phyloP scores from a whole-genome alignment of 1,140 invertebrate species.

The Camponotus floridanus region DNA sequence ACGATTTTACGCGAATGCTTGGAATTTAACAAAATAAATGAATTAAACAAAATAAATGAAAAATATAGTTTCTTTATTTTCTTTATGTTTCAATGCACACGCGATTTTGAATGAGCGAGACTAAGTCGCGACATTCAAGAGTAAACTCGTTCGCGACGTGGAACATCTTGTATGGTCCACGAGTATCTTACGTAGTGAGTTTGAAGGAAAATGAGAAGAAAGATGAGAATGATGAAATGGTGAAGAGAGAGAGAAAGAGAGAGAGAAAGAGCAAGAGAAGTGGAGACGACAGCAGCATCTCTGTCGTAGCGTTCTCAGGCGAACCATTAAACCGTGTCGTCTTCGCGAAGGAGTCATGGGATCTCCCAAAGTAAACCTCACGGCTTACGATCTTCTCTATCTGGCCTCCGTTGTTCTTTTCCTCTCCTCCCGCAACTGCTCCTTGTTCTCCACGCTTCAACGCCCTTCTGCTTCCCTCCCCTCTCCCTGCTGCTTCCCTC shows the following conservation, averaged over 20 bases:
- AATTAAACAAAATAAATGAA: background rate
- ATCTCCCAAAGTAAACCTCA: constrained; percentile 67
- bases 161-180: constrained; percentile 36
- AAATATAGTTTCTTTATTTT: background rate
- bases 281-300: constrained; percentile 20
- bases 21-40: background rate
- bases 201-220: constrained; percentile 14
- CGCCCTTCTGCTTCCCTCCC: constrained; percentile 10
- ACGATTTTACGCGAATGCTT: background rate
- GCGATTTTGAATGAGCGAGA: constrained; percentile 11
- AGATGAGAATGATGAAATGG: constrained; percentile 7
- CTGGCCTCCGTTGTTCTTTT: constrained; percentile 20
- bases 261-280: background rate
- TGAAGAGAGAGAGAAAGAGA: background rate
- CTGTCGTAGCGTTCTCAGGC: constrained; percentile 70
- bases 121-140: constrained; percentile 49
- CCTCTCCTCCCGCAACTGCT: constrained; percentile 12
- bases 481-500: background rate
- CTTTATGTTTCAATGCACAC: background rate
- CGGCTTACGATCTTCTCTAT: constrained; percentile 66
- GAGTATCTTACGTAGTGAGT: constrained; percentile 46
- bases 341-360: constrained; percentile 67
- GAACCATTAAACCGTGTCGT: constrained; percentile 76
- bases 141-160: constrained; percentile 53
- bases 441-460: constrained; percentile 61